These are phyloP conservation scores for Patella caerulea DNA, from an alignment of 2,888 invertebrate genomes.

Conservation along the genomic window DNA sequence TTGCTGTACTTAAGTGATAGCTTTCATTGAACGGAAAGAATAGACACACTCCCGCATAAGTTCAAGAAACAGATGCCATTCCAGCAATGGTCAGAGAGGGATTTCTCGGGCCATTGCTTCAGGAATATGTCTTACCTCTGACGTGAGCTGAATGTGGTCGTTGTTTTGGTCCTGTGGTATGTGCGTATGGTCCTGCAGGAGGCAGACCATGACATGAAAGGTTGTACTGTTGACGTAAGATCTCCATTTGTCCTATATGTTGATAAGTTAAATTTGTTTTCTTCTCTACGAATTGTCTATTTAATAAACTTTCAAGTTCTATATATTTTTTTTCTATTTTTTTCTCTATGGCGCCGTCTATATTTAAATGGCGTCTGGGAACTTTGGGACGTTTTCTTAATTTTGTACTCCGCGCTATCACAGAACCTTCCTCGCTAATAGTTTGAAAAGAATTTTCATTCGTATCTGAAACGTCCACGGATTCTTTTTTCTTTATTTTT, in stretches of 20 bases:
- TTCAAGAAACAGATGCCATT: no score
- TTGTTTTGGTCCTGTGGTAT: not conserved
- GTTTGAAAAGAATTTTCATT: conserved; percentile 16
- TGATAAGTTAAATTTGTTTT: conserved; percentile 42
- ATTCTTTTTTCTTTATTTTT: not conserved
- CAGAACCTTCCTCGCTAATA: conserved; percentile 27
- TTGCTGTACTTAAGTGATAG: no score
- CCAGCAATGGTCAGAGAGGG: no score
- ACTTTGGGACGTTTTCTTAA: conserved; percentile 28
- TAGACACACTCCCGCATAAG: no score
- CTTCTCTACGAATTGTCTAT: conserved; percentile 45
- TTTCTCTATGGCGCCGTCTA: conserved; percentile 48
- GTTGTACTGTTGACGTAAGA: conserved; percentile 47
- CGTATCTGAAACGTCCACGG: not conserved
- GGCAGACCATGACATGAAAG: conserved; percentile 47
- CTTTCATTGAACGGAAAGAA: no score
- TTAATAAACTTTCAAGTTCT: conserved; percentile 53
- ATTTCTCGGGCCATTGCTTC: no score
- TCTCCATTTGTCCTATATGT: conserved; percentile 53
- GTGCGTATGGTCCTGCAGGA: conserved; percentile 34
- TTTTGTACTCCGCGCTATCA: conserved; percentile 23
- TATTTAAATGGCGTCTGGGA: conserved; percentile 39
- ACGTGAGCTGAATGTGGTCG: not conserved
- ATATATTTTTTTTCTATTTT: conserved; percentile 55
- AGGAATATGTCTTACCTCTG: no score